Conservation (phyloP, 2,113 vertebrate genomes). For the Oryzias curvinotus region DNA sequence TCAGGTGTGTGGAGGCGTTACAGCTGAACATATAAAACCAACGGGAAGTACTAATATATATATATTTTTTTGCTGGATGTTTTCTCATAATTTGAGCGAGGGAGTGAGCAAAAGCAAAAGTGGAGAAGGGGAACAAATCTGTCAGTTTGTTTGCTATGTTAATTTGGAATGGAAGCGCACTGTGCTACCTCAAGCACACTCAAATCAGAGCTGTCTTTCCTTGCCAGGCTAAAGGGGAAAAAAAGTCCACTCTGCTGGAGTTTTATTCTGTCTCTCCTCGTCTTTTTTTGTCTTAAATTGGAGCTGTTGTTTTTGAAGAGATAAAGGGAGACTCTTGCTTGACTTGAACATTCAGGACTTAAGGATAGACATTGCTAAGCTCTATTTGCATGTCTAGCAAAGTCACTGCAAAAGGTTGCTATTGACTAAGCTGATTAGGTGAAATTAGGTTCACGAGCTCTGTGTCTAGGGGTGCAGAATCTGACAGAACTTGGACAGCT, state of each 20-base stretch:
- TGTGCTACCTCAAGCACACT: constrained; percentile 80
- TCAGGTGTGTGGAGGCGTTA: constrained; percentile 45
- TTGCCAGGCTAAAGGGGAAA: constrained; percentile 59
- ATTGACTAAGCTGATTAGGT: constrained; percentile 83
- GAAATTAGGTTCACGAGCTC: constrained; percentile 78
- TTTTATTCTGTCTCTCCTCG: constrained; percentile 46
- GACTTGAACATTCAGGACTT: constrained; percentile 76
- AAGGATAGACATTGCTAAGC: constrained; percentile 77
- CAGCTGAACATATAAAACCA: constrained; percentile 71
- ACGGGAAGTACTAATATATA: constrained; percentile 70
- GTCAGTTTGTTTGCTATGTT: constrained; percentile 82
- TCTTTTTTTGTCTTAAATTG: constrained; percentile 50
- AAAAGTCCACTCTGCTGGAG: constrained; percentile 55
- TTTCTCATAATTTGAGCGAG: constrained; percentile 69
- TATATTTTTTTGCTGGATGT: constrained; percentile 54
- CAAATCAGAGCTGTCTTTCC: constrained; percentile 76
- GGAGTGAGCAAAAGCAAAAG: constrained; percentile 60
- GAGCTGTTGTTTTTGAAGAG: constrained; percentile 74
- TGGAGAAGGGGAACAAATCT: constrained; percentile 74
- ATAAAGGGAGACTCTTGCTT: constrained; percentile 69
- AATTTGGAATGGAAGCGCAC: constrained; percentile 79
- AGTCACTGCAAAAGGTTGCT: constrained; percentile 76
- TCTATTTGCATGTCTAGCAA: constrained; percentile 75
- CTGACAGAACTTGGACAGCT: constrained; percentile 76
- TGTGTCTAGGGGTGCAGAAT: constrained; percentile 74